These are phyloP conservation scores for Vireo altiloquus DNA, from an alignment of 2,113 vertebrate genomes.

Conservation along the genomic window DNA sequence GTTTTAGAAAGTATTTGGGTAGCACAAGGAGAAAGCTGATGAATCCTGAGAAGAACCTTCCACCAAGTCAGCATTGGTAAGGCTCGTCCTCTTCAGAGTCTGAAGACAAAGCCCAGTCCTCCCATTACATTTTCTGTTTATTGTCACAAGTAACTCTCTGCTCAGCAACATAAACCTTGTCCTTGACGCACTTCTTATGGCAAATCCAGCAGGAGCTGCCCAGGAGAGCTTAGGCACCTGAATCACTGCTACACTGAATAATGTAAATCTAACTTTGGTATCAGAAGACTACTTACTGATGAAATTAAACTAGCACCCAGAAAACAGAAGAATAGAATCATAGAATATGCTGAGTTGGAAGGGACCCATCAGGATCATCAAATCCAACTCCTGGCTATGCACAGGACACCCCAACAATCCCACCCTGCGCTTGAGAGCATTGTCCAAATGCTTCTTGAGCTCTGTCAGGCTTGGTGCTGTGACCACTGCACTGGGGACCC, in stretches of 20 bases:
- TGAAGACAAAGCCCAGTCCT: neutral
- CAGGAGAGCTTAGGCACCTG: neutral
- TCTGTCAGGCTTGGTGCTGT: neutral
- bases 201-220: neutral
- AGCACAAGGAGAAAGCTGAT: neutral
- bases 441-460: neutral
- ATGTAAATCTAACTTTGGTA: neutral
- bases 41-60: neutral
- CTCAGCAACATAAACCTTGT: neutral
- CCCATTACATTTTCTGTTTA: neutral
- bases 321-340: neutral
- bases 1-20: neutral
- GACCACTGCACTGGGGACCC: neutral
- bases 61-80: neutral
- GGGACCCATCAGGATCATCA: rapidly evolving
- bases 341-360: neutral
- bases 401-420: neutral
- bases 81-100: neutral
- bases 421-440: neutral
- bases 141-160: neutral
- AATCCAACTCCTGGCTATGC: neutral
- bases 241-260: neutral
- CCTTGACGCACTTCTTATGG: neutral
- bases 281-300: neutral
- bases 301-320: neutral